Conservation (phyloP, 2,113 vertebrate species). For the Lepisosteus oculatus region DNA sequence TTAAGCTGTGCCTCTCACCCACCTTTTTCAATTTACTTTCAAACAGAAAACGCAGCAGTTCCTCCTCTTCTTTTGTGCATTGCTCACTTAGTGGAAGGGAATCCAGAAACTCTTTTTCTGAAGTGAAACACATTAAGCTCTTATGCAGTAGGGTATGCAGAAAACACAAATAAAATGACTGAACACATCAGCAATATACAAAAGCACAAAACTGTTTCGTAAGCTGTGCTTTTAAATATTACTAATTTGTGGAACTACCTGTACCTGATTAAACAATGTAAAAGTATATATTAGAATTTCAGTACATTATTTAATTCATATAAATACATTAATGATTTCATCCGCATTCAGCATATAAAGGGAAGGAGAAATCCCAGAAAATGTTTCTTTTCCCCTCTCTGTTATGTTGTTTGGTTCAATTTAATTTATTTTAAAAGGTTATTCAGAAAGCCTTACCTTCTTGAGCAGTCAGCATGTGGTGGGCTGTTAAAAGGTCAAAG, state of each 20-base stretch:
- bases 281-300: too few relatives aligned
- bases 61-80: slow-evolving; percentile 86
- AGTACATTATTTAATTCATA: too few relatives aligned
- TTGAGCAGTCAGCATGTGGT: slow-evolving; percentile 97
- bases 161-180: too few relatives aligned
- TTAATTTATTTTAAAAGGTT: too few relatives aligned
- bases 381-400: not conserved
- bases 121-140: slow-evolving; percentile 2
- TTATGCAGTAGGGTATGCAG: not conserved
- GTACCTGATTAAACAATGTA: too few relatives aligned
- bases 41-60: slow-evolving; percentile 91
- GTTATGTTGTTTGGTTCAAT: not conserved
- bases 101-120: slow-evolving; percentile 95
- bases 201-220: too few relatives aligned
- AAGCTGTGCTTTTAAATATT: not conserved
- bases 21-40: slow-evolving; percentile 98
- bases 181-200: too few relatives aligned
- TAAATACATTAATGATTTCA: not conserved
- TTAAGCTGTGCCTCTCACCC: slow-evolving; percentile 29
- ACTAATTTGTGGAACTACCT: too few relatives aligned
- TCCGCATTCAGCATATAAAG: too few relatives aligned
- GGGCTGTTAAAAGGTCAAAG: slow-evolving; percentile 95
- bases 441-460: slow-evolving; percentile 74
- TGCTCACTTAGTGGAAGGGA: slow-evolving; percentile 91
- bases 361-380: too few relatives aligned